Percentiles rank a stretch among this genome's conserved stretches.
phyloP scores from a whole-genome alignment of 2,113 vertebrate species.

The Dromas ardeola region DNA sequence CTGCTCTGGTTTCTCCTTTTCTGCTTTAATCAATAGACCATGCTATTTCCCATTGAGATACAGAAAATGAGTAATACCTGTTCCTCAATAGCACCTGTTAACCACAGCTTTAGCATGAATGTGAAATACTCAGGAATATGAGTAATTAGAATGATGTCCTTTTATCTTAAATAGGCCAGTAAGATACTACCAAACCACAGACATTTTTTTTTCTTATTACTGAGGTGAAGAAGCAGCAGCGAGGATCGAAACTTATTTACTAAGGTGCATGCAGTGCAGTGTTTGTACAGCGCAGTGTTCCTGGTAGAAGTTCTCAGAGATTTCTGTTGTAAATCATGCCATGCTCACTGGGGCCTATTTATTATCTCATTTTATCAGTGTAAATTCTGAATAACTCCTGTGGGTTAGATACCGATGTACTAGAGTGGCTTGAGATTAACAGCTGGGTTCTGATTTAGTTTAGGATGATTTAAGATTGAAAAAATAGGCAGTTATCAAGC shows the following conservation, averaged over 20 bases:
- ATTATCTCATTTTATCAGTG: neutral
- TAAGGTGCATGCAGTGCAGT: neutral
- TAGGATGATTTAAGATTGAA: neutral
- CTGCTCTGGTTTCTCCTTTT: neutral
- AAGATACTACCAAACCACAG: slow-evolving; percentile 21
- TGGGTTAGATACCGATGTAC: neutral
- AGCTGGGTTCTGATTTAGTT: neutral
- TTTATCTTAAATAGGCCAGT: neutral
- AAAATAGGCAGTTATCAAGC: neutral
- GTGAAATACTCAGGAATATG: slow-evolving; percentile 2
- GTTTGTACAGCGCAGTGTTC: neutral
- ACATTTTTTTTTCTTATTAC: neutral
- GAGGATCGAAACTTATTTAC: neutral
- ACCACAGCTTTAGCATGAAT: neutral
- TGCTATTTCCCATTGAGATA: neutral
- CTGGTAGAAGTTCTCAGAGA: neutral
- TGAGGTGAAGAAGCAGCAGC: neutral
- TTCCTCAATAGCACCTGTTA: slow-evolving; percentile 22
- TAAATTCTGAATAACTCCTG: slow-evolving; percentile 7
- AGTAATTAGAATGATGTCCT: neutral
- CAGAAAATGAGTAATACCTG: neutral
- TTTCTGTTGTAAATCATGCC: neutral
- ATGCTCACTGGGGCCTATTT: neutral
- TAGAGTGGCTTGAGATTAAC: neutral
- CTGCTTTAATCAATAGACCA: neutral